These are phyloP conservation scores for Amia ocellicauda DNA, from an alignment of 2,113 vertebrate species.

Conservation along the genomic window DNA sequence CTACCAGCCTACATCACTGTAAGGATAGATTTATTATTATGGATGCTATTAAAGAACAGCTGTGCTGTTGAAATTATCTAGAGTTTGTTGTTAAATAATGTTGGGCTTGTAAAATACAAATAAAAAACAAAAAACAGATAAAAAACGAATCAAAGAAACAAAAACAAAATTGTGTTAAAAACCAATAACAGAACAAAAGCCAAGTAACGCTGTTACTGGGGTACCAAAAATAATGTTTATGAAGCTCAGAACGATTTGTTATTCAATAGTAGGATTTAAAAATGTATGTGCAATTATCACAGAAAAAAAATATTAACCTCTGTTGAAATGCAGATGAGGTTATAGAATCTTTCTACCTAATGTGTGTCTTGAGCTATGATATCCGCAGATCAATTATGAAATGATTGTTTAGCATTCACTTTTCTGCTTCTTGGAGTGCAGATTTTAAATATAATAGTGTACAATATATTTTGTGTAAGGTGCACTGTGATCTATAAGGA, in stretches of 20 bases:
- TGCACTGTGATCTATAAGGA: slow-evolving; percentile 74
- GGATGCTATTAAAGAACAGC: slow-evolving; percentile 14
- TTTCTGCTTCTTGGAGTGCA: slow-evolving; percentile 66
- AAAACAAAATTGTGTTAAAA: too few relatives aligned
- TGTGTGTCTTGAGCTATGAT: slow-evolving; percentile 39
- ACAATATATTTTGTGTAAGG: slow-evolving; percentile 70
- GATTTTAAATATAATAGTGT: slow-evolving; percentile 70
- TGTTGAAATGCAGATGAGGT: slow-evolving; percentile 19
- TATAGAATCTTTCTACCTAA: slow-evolving; percentile 33
- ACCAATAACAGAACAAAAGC: neutral
- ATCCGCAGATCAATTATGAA: slow-evolving; percentile 54
- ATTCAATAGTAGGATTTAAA: neutral
- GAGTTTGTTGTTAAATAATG: neutral
- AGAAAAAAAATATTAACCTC: slow-evolving; percentile 2
- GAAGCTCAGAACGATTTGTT: neutral
- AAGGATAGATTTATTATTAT: slow-evolving; percentile 4
- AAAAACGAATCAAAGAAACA: too few relatives aligned
- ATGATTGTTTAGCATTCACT: slow-evolving; percentile 72
- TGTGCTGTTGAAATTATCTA: slow-evolving; percentile 15
- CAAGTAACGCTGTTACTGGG: neutral
- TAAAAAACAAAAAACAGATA: neutral
- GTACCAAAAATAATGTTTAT: slow-evolving; percentile 1
- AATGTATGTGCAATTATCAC: slow-evolving; percentile 19
- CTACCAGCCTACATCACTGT: slow-evolving; percentile 16
- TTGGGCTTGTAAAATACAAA: neutral